These are phyloP conservation scores for Aramus guarauna DNA, from an alignment of 2,113 vertebrate genomes.

Conservation along the genomic window DNA sequence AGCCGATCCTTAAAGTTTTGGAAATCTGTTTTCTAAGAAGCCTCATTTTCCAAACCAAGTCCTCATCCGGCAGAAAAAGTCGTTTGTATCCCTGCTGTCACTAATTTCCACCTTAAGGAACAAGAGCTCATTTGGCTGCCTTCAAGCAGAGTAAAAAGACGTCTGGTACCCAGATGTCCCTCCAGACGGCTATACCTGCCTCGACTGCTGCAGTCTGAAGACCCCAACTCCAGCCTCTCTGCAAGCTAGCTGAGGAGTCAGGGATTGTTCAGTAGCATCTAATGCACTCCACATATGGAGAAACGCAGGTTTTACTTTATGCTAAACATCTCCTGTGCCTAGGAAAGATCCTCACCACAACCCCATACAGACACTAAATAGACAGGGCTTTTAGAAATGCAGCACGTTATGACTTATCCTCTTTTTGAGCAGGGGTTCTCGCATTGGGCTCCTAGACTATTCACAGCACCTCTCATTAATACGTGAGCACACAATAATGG, in stretches of 20 bases:
- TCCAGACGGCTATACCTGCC: neutral
- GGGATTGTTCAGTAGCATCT: neutral
- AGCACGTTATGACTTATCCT: neutral
- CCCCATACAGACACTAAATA: neutral
- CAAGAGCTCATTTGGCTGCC: neutral
- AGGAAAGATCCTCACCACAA: neutral
- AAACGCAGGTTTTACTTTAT: neutral
- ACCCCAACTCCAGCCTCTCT: neutral
- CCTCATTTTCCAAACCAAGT: neutral
- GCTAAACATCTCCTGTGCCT: neutral
- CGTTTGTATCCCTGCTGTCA: neutral
- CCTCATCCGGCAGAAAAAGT: neutral
- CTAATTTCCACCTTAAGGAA: neutral
- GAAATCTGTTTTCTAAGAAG: neutral
- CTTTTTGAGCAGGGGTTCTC: neutral
- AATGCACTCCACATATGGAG: fast-evolving
- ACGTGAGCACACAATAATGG: neutral
- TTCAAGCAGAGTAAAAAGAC: neutral
- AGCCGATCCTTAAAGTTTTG: neutral
- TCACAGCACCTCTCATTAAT: conserved; percentile 35
- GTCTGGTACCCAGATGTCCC: neutral
- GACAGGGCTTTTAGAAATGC: neutral
- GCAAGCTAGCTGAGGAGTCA: neutral
- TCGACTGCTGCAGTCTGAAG: neutral
- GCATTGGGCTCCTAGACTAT: neutral